Percentiles rank a stretch among this genome's conserved stretches.
Evolutionary conservation across 2,888 invertebrate genomes (phyloP).

Genomic region (Agrotis puta): DNA sequence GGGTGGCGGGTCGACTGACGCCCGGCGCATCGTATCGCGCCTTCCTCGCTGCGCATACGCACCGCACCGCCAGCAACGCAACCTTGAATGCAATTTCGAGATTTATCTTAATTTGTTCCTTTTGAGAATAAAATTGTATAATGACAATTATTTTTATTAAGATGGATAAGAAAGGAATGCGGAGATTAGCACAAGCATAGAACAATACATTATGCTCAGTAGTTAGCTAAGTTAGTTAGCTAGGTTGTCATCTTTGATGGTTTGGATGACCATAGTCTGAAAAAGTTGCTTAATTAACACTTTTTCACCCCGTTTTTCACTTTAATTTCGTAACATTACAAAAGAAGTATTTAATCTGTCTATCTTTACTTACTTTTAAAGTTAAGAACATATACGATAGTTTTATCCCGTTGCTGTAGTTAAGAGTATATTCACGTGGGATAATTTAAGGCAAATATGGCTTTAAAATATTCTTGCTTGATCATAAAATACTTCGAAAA

Average conservation of each 20-base stretch:
- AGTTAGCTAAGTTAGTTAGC: too few relatives aligned
- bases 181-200: too few relatives aligned
- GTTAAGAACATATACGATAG: too few relatives aligned
- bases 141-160: constrained; percentile 41
- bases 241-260: too few relatives aligned
- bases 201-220: too few relatives aligned
- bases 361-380: too few relatives aligned
- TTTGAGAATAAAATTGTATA: constrained; percentile 48
- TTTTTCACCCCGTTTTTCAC: background rate
- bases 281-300: background rate
- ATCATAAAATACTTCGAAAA: background rate
- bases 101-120: constrained; percentile 78
- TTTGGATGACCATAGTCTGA: background rate
- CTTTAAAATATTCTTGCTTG: too few relatives aligned
- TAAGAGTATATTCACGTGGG: too few relatives aligned
- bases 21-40: constrained; percentile 61
- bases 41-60: constrained; percentile 73
- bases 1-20: constrained; percentile 76
- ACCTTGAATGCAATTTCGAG: constrained; percentile 81
- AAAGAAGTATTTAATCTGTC: too few relatives aligned
- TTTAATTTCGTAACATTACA: too few relatives aligned
- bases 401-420: too few relatives aligned
- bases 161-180: background rate
- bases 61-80: constrained; percentile 70
- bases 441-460: too few relatives aligned